Evolutionary conservation across 2,113 vertebrate species (phyloP), one percentile per base, ranked within the genome.

Genomic region (Pteruthius melanotis): DNA sequence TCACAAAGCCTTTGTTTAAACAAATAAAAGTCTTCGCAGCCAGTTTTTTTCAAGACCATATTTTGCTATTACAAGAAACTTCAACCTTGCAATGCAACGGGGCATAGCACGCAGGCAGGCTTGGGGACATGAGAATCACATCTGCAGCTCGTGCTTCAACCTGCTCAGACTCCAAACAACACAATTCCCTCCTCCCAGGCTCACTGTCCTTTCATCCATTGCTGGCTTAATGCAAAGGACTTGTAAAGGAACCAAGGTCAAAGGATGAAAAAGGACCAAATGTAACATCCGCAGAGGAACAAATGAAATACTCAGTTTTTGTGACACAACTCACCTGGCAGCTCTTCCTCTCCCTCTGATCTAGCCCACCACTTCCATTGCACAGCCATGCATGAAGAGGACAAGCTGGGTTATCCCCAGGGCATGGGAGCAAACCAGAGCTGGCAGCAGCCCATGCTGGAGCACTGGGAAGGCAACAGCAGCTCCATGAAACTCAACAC

Each of bases 1-100:
- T 90, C 56, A 64, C 72, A 86, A 83, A 88, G 76, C 79, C 60
- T 95, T 96, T 92, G 86, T 93, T 96, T 79, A 94, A 96, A 93
- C 56, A 96, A 96, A 83, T 63, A 77, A 72, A 72, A 89, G 45
- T 11, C 77, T 89, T 87, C 87, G 87, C 87, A 91, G 93, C 13
- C 68, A 37, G 28, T 42, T 90, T 84, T 76, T 93, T 90, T 64
- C 52, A 68, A 75, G 86, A 45, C 65, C 26, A 2, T 52, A 50
- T 90, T 93, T 88, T 78, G 83, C 92, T 82, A 64, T 94, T 75
- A 76, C 53, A 79, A 87, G 80, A 89, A 94, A 94, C 39, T 66
- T 83, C 90, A 94, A 26, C 80, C 83, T 63, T 74, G 80, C 93
- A 86, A 20, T 78, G 68, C 72, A 94, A 71, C 35, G 76, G 69